Conservation (phyloP, 2,797 vertebrate genomes). For the Gouania willdenowi region DNA sequence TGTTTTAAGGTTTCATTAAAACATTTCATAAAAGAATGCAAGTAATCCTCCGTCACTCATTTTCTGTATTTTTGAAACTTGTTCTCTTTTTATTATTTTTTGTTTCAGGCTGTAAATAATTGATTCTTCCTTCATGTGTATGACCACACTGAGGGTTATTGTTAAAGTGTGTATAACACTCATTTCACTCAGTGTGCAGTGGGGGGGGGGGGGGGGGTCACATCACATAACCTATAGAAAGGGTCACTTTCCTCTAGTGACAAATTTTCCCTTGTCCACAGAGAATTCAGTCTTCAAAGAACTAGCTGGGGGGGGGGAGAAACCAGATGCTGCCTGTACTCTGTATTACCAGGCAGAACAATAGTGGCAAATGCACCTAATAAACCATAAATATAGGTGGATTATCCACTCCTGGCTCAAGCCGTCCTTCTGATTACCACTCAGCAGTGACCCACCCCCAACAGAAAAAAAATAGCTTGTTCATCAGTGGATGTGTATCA, state of each 20-base stretch:
- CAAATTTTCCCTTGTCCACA: slow-evolving; percentile 18
- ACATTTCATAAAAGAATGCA: too few species aligned
- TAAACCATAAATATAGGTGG: slow-evolving; percentile 7
- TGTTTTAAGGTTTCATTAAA: too few species aligned
- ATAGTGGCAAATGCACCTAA: slow-evolving; percentile 5
- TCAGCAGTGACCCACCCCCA: slow-evolving; percentile 8
- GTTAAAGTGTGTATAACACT: too few species aligned
- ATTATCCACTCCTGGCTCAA: slow-evolving; percentile 3
- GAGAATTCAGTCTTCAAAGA: slow-evolving; percentile 43
- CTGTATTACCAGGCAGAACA: slow-evolving; percentile 3
- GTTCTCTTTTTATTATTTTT: too few species aligned
- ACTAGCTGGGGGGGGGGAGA: slow-evolving; percentile 12
- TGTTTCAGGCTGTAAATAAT: not conserved
- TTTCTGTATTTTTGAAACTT: too few species aligned
- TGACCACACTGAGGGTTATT: too few species aligned
- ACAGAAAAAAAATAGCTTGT: too few species aligned
- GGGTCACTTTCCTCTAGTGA: slow-evolving; percentile 46
- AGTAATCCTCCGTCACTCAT: too few species aligned
- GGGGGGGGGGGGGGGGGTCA: too few species aligned
- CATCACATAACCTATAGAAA: too few species aligned
- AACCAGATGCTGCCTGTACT: not conserved
- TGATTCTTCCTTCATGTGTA: too few species aligned
- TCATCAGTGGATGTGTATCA: slow-evolving; percentile 8
- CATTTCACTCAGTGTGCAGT: not conserved
- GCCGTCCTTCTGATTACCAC: slow-evolving; percentile 1